Base-by-base conservation (phyloP, 2,888 invertebrate species). In the Hypselothyrea guttata region DNA sequence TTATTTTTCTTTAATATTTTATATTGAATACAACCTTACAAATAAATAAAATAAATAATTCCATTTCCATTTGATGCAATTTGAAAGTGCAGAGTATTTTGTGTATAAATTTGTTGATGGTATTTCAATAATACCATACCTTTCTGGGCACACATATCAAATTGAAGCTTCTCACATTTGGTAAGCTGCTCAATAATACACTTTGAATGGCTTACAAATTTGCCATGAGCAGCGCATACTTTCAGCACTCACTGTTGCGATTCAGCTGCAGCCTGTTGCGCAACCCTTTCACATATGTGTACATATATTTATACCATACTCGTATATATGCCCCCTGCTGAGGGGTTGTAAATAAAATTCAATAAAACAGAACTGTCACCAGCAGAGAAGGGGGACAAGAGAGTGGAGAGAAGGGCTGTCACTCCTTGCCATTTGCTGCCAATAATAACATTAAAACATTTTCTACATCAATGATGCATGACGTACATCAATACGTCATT, bases 381-480 rank as follows among this genome's bases (percentile, higher is more conserved):
- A 60, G 54, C 84, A 82, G 82, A 30, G 54, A 48, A 27, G 41
- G 44, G n/a, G n/a, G n/a, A n/a, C 34, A 40, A n/a, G n/a, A n/a
- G n/a, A n/a, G n/a, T n/a, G n/a, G n/a, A n/a, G n/a, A n/a, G n/a
- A n/a, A n/a, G 28, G 13, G 37, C 13, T 31, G 13, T 11, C 30
- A 18, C 12, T 5, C 18, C 33, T 38, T 35, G 47, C 16, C 18
- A 15, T 34, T 40, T 22, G 22, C 56, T 48, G 40, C 52, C 75
- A 70, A 74, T 82, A 84, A 82, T 84, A 81, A 63, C 81, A 84
- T 84, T 79, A 83, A 81, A 83, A 71, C 75, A 81, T 79, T 83
- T 81, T 81, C 78, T 81, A 65, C 74, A 76, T 82, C 84, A 84
- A 82, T 84, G 84, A 78, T 78, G 82, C 81, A 81, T 78, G 78